These are phyloP conservation scores for Microtus oregoni DNA, from an alignment of 2,113 vertebrate genomes.

Conservation along the genomic window DNA sequence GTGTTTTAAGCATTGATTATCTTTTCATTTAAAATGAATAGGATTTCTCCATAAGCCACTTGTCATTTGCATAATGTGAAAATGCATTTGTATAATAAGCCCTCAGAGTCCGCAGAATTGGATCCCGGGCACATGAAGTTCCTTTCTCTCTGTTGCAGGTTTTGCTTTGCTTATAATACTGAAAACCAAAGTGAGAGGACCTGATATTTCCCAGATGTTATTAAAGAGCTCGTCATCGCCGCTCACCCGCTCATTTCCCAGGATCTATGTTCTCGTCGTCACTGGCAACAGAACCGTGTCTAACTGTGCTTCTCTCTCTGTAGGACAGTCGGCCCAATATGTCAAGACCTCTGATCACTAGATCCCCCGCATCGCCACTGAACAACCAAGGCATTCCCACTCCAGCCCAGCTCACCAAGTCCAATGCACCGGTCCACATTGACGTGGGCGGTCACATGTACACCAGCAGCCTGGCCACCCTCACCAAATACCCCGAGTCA, in stretches of 20 bases:
- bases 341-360: slow-evolving; percentile 99
- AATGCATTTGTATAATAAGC: slow-evolving; percentile 12
- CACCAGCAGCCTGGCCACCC: slow-evolving; percentile 99
- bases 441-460: slow-evolving; percentile 99
- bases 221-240: neutral
- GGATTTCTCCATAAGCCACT: slow-evolving; percentile 62
- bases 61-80: slow-evolving; percentile 58
- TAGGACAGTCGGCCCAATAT: slow-evolving; percentile 99
- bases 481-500: slow-evolving; percentile 96
- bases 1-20: slow-evolving; percentile 63
- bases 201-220: slow-evolving; percentile 18
- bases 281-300: slow-evolving; percentile 58
- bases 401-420: slow-evolving; percentile 99
- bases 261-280: slow-evolving; percentile 31
- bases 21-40: slow-evolving; percentile 56
- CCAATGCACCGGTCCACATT: slow-evolving; percentile 98
- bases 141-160: slow-evolving; percentile 25
- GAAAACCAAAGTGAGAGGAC: neutral
- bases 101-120: neutral
- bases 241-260: slow-evolving; percentile 7
- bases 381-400: slow-evolving; percentile 99
- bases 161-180: slow-evolving; percentile 19
- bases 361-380: slow-evolving; percentile 98
- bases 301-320: slow-evolving; percentile 87
- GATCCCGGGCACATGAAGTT: neutral